Evolutionary conservation across 2,113 vertebrate species (phyloP).

Genomic region (Callorhinus ursinus): DNA sequence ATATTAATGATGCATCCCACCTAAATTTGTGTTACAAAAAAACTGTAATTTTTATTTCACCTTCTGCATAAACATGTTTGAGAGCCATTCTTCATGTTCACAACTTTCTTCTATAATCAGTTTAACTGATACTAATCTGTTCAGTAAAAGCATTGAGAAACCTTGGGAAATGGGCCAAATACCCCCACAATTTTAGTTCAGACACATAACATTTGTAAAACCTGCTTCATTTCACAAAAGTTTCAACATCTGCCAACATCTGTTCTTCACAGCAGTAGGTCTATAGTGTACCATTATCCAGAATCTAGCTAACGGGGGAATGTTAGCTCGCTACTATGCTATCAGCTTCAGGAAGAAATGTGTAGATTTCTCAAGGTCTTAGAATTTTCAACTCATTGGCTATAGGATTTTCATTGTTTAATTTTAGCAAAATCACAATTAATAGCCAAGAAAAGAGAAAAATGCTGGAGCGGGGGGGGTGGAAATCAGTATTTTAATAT

Average conservation of each 20-base stretch:
- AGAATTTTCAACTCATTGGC: background rate
- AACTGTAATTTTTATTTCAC: background rate
- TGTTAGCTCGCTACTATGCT: background rate
- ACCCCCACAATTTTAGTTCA: conserved; percentile 51
- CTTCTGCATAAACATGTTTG: background rate
- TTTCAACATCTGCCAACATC: conserved; percentile 64
- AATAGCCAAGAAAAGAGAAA: background rate
- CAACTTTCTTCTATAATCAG: background rate
- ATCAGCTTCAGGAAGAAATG: conserved; percentile 37
- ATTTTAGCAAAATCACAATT: conserved; percentile 30
- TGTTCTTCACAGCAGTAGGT: conserved; percentile 52
- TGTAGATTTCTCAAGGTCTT: conserved; percentile 15
- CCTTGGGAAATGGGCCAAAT: background rate
- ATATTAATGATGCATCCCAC: background rate
- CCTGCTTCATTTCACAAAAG: conserved; percentile 69
- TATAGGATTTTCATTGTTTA: background rate
- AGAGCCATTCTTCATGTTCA: background rate
- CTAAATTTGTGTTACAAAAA: background rate
- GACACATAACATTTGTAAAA: conserved; percentile 58
- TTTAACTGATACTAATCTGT: background rate
- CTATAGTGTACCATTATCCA: background rate
- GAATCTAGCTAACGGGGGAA: background rate
- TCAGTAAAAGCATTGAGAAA: conserved; percentile 35
- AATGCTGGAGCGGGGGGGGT: background rate
- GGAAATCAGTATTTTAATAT: background rate